Evolutionary conservation across 2,797 vertebrate genomes (phyloP), one percentile per base, ranked within the genome.

Genomic region (Fistularia tabacaria): DNA sequence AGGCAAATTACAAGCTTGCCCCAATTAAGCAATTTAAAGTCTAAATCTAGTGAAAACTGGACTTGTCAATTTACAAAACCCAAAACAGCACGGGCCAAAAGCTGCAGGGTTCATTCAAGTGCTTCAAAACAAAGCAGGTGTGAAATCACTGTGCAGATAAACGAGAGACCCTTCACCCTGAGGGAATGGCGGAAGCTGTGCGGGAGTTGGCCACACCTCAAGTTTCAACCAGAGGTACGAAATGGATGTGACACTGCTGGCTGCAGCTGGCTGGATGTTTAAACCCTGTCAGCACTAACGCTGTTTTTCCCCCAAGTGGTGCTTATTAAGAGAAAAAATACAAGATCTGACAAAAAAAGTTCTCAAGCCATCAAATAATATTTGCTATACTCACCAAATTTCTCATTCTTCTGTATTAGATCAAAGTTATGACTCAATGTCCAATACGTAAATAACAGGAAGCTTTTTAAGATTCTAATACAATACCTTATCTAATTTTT

Each of bases 181-280:
- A 61, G 67, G 69, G 39, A 60, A 47, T 45, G 48, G 66, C 63
- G 72, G 66, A 47, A 57, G 66, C 57, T 54, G 69, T 59, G 63
- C 60, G 42, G 14, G 57, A 69, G 46, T 36, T 61, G 66, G 38
- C 39, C 67, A 57, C 57, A 41, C 54, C 46, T 57, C 41, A 63
- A 55, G 63, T 55, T 68, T 77, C 72, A 72, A 64, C 74, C 71
- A 81, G 54, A 60, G 63, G 45, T n/a, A 70, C 41, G 58, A 69
- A 40, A 62, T 43, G 39, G 47, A 46, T 49, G 49, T 55, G 67
- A 71, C 74, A 66, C 2, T 37, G 62, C 44, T 51, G 54, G 59
- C 62, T 46, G 40, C 66, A 64, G 66, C 58, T 3, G 14, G 43
- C 36, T 1, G 3, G 14, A 7, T 57, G 54, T 54, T 64, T 56